Evolutionary conservation across 2,888 invertebrate genomes (phyloP), one percentile per base, ranked within the genome.

Genomic region (Muschampia plurimacula): DNA sequence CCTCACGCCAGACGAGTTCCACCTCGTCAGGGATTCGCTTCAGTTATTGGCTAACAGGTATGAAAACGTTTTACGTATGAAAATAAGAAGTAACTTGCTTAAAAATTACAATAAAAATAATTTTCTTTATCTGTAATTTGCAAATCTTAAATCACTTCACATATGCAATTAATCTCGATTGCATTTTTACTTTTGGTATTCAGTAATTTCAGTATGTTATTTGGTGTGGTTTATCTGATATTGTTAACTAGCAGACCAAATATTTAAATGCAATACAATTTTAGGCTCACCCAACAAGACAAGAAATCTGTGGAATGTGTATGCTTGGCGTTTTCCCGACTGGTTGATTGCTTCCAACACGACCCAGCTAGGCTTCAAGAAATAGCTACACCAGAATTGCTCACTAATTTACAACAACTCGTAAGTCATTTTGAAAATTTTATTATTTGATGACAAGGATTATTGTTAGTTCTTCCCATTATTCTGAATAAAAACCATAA

Each of bases 281-380:
- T 88, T 76, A 95, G 97, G 83, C 89, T 97, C 67, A 96, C 97
- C 1, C 97, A 97, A 86, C 97, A 98, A 93, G 99, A 99, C 91
- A 99, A 99, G 90, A 99, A 99, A 86, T 98, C 99, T 74, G 98
- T 99, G 59, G 99, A 99, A 87, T 98, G 98, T 85, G 98, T 99
- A 13, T 99, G 99, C 84, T 95, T 98, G 78, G 98, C 99, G 32
- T 99, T 99, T 94, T 98, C 99, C 73, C 96, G 99, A 6, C 95
- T 99, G 62, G 99, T 99, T 64, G 99, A 99, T 86, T 99, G 98
- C 88, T 99, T 98, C 90, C 99, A 99, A 86, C 96, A 97, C 81
- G 99, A 99, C 87, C 97, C 98, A 22, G 96, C 97, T 36, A 96
- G 98, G 77, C 94, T 99, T 75, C 98, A 98, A 86, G 99, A 99